Conservation (phyloP, 2,797 vertebrate species). For the Thamnophis elegans region DNA sequence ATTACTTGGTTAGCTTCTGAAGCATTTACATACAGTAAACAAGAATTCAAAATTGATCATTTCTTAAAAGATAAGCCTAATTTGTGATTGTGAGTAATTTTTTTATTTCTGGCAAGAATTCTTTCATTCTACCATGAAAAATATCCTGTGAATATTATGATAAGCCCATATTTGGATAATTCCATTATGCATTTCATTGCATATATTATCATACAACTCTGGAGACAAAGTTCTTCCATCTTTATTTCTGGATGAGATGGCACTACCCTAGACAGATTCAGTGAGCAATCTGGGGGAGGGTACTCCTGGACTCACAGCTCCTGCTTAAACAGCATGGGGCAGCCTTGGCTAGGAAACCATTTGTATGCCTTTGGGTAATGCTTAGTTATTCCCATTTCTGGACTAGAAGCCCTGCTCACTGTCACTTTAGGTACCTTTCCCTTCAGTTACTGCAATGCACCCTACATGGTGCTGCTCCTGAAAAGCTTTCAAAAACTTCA, state of each 20-base stretch:
- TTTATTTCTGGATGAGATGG: not conserved
- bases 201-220: not conserved
- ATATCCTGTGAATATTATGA: not conserved
- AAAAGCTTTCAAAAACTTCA: too few relatives aligned
- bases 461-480: too few relatives aligned
- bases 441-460: too few relatives aligned
- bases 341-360: not conserved
- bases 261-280: not conserved
- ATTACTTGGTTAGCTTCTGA: not conserved
- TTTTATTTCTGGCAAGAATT: not conserved
- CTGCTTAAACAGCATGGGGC: not conserved
- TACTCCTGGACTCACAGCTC: not conserved
- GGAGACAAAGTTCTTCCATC: not conserved
- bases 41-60: not conserved
- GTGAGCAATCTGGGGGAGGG: not conserved
- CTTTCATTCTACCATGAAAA: not conserved
- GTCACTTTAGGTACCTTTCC: too few relatives aligned
- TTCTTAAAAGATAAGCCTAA: conserved; percentile 11
- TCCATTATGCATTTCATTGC: not conserved
- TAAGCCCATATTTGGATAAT: not conserved
- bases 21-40: not conserved
- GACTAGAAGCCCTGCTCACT: too few relatives aligned
- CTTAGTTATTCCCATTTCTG: too few relatives aligned
- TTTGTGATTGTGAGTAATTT: not conserved
- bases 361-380: too few relatives aligned